A percentile compares a stretch with the other conserved stretches of the same genome.
Evolutionary conservation across 2,888 invertebrate genomes (phyloP).

Genomic region (Lasioglossum villosulum): DNA sequence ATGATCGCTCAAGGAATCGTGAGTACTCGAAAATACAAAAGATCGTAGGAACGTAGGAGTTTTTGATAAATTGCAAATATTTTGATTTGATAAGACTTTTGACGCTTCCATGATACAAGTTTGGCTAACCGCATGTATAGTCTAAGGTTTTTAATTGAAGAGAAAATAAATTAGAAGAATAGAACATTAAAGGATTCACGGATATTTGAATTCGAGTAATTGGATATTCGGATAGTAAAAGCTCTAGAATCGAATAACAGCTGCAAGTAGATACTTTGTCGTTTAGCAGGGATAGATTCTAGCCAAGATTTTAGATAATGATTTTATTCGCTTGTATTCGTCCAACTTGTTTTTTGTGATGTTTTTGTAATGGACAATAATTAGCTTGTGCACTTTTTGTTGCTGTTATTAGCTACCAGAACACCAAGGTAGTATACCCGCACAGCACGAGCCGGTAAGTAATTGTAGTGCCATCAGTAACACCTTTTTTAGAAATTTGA

Average conservation of each 20-base stretch:
- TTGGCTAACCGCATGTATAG: constrained; percentile 38
- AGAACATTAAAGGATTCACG: neutral
- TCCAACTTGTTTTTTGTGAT: constrained; percentile 30
- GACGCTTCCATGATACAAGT: neutral
- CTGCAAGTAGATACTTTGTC: constrained; percentile 7
- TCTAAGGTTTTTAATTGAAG: neutral
- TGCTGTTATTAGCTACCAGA: constrained; percentile 77
- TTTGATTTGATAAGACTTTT: constrained; percentile 16
- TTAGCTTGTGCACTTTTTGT: constrained; percentile 77
- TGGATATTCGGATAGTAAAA: neutral
- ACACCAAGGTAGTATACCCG: constrained; percentile 73
- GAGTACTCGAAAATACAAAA: constrained; percentile 74
- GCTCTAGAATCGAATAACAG: neutral
- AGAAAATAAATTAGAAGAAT: neutral
- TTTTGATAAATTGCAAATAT: constrained; percentile 13
- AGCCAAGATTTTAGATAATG: neutral
- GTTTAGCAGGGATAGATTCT: neutral
- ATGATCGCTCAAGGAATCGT: constrained; percentile 90
- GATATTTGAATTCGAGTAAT: neutral
- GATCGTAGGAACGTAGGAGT: constrained; percentile 1
- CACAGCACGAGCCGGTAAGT: constrained; percentile 78
- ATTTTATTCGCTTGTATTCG: neutral
- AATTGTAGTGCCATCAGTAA: constrained; percentile 26
- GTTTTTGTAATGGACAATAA: constrained; percentile 69
- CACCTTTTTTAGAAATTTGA: neutral